phyloP scores from a whole-genome alignment of 2,113 vertebrate species.

The Triplophysa dalaica region DNA sequence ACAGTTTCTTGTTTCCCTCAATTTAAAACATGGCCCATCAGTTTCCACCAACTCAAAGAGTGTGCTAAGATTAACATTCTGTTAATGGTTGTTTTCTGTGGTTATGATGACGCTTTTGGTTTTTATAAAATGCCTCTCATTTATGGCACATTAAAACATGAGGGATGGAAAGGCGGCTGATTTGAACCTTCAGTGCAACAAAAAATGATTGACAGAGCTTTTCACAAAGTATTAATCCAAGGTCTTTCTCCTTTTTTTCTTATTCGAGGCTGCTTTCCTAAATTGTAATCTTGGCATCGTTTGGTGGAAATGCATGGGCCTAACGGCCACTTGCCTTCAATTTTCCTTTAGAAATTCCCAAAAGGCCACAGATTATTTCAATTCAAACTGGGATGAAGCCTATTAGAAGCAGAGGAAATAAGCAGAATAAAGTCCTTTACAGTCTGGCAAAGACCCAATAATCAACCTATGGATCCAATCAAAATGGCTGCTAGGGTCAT shows the following conservation, averaged over 20 bases:
- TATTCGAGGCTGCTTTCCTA: conserved; percentile 14
- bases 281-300: conserved; percentile 22
- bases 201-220: conserved; percentile 18
- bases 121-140: conserved; percentile 33
- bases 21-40: conserved; percentile 42
- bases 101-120: conserved; percentile 45
- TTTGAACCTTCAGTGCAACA: conserved; percentile 11
- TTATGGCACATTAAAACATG: conserved; percentile 31
- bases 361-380: conserved; percentile 42
- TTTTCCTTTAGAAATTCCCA: conserved; percentile 40
- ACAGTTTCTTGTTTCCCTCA: conserved; percentile 9
- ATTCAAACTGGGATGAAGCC: conserved; percentile 13
- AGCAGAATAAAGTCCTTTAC: conserved; percentile 35
- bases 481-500: conserved; percentile 21
- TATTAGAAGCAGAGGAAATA: conserved; percentile 13
- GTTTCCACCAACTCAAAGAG: conserved; percentile 15
- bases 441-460: conserved; percentile 27
- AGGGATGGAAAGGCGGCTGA: conserved; percentile 37
- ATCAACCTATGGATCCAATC: conserved; percentile 30
- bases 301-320: conserved; percentile 21
- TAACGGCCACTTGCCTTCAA: conserved; percentile 41
- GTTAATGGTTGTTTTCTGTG: conserved; percentile 30
- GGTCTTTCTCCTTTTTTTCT: conserved; percentile 17
- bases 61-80: conserved; percentile 9
- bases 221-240: conserved; percentile 29